Conservation (phyloP, 2,888 invertebrate species). For the Lithosia quadra region DNA sequence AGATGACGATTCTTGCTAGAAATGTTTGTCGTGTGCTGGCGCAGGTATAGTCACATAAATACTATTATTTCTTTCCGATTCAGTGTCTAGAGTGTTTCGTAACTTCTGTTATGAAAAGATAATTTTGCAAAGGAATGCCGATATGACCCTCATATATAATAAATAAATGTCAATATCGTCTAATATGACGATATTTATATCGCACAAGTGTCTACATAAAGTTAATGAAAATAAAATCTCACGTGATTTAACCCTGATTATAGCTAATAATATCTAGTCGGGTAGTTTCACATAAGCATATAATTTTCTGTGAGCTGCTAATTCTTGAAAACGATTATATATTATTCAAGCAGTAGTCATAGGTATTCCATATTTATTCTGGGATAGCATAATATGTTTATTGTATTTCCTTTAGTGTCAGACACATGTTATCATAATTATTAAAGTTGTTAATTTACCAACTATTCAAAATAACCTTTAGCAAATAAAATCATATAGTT, state of each 20-base stretch:
- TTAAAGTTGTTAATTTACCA: background rate
- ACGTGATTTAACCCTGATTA: slow-evolving; percentile 37
- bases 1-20: slow-evolving; percentile 79
- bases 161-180: slow-evolving; percentile 14
- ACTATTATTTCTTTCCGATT: slow-evolving; percentile 20
- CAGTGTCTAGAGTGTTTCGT: slow-evolving; percentile 68
- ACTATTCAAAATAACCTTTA: background rate
- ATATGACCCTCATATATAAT: slow-evolving; percentile 19
- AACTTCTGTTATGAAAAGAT: slow-evolving; percentile 57
- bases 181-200: slow-evolving; percentile 11
- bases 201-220: background rate
- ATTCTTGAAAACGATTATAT: background rate
- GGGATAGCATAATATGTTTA: background rate
- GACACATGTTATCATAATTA: background rate
- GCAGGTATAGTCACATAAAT: slow-evolving; percentile 67
- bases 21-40: slow-evolving; percentile 75
- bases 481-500: background rate
- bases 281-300: slow-evolving; percentile 20
- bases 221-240: slow-evolving; percentile 31
- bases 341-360: background rate
- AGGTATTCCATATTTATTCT: background rate
- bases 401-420: background rate
- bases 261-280: slow-evolving; percentile 41
- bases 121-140: slow-evolving; percentile 20
- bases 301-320: slow-evolving; percentile 24